Conservation (phyloP, 64 coral and sea anemone species). For the Stichodactyla helianthus region DNA sequence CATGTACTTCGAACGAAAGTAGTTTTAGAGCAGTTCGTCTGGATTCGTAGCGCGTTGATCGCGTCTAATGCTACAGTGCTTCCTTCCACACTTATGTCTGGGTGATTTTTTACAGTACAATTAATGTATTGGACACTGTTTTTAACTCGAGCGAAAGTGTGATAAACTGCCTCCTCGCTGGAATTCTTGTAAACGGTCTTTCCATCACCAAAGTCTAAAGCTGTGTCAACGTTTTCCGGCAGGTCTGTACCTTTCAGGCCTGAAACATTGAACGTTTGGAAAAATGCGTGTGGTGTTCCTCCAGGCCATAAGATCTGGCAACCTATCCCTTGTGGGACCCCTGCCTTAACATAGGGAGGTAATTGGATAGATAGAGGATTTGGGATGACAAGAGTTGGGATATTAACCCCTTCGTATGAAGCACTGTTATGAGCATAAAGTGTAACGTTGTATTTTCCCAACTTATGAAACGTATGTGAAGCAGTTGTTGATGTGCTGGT, state of each 20-base stretch:
- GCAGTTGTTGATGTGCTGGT: neutral
- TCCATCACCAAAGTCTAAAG: neutral
- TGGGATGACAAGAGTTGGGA: neutral
- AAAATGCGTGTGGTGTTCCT: conserved; percentile 7
- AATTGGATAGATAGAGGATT: conserved; percentile 31
- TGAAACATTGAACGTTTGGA: neutral
- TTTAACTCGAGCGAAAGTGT: neutral
- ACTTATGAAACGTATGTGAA: neutral
- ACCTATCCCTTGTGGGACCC: neutral
- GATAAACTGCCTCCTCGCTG: neutral
- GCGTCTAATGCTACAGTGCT: neutral
- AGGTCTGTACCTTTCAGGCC: conserved; percentile 23
- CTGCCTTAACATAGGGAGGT: neutral
- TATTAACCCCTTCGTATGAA: neutral
- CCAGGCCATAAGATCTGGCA: conserved; percentile 24
- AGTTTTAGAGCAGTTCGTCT: neutral
- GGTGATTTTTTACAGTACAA: neutral
- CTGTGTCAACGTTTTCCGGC: neutral
- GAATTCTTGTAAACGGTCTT: neutral
- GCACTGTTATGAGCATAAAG: conserved; percentile 23
- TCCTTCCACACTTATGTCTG: neutral
- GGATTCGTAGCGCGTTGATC: neutral
- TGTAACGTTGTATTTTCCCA: neutral
- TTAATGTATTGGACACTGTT: neutral
- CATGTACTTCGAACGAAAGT: neutral